Conservation (phyloP, 2,888 invertebrate species). For the Lamellibrachia columna region DNA sequence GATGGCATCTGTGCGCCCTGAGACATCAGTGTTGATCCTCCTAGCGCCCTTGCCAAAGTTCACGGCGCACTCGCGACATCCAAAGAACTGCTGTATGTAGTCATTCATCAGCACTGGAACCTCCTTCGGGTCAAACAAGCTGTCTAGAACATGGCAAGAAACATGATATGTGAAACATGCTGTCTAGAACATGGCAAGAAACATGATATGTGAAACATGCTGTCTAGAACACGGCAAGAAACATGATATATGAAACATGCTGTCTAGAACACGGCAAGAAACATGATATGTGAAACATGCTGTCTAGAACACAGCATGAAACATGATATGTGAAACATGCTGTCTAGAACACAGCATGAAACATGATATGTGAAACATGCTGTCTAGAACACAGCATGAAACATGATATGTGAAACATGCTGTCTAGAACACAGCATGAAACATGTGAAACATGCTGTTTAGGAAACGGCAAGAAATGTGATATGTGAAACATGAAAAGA, state of each 20-base stretch:
- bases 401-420: neutral
- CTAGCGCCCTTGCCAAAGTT: slow-evolving; percentile 89
- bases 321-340: neutral
- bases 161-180: neutral
- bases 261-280: neutral
- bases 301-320: neutral
- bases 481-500: neutral
- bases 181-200: neutral
- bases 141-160: neutral
- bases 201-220: neutral
- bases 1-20: slow-evolving; percentile 68
- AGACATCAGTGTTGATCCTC: slow-evolving; percentile 69
- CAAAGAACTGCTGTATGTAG: slow-evolving; percentile 91
- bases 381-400: neutral
- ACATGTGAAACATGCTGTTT: neutral
- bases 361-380: neutral
- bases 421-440: neutral
- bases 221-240: neutral
- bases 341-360: neutral
- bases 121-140: neutral
- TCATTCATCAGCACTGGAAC: slow-evolving; percentile 76
- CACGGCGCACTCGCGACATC: slow-evolving; percentile 87
- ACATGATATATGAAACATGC: neutral
- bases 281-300: neutral
- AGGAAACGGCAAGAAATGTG: neutral